Evolutionary conservation across 1,140 invertebrate genomes (phyloP).

Genomic region (Lepidurus couesii): DNA sequence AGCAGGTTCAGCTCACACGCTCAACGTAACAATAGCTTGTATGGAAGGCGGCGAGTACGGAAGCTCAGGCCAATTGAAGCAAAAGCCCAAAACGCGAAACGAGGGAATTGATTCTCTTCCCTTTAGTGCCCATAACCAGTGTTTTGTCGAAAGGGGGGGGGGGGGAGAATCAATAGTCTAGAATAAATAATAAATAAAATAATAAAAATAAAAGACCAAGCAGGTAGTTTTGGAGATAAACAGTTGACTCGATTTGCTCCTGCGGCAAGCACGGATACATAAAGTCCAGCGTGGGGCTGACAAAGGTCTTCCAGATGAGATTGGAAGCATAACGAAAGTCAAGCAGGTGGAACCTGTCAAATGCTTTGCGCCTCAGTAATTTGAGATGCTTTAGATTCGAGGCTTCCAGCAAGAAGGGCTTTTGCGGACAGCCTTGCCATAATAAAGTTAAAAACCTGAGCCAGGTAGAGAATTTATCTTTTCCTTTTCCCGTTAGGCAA

Average conservation of each 20-base stretch:
- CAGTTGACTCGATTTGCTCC: too few relatives aligned
- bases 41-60: background rate
- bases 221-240: too few relatives aligned
- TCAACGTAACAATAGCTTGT: slow-evolving; percentile 6
- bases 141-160: too few relatives aligned
- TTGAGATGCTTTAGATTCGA: background rate
- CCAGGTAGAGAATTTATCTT: background rate
- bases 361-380: background rate
- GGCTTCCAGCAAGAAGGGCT: background rate
- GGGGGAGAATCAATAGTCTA: too few relatives aligned
- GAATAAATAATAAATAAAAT: too few relatives aligned
- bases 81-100: background rate
- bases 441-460: background rate
- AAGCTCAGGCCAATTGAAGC: background rate
- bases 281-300: background rate
- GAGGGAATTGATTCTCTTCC: background rate
- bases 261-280: background rate
- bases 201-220: too few relatives aligned
- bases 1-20: slow-evolving; percentile 17
- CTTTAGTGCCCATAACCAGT: too few relatives aligned
- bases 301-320: background rate
- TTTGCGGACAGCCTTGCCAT: background rate
- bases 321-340: background rate
- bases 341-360: slow-evolving; percentile 12
- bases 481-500: too few relatives aligned